Conservation (phyloP, 2,113 vertebrate genomes). For the Alectura lathami region DNA sequence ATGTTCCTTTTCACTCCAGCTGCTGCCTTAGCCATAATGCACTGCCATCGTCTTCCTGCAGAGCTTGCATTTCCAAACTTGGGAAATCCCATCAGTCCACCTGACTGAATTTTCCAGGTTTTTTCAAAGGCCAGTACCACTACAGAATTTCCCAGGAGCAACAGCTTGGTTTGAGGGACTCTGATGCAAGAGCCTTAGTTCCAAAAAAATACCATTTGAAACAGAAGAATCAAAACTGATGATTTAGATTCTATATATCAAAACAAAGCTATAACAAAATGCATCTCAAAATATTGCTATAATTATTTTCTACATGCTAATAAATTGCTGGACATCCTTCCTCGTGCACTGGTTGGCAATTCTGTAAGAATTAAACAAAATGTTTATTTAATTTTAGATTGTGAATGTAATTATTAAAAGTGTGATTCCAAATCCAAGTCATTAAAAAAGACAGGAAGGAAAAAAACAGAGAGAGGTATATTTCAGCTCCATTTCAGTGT, state of each 20-base stretch:
- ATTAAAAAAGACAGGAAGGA: not conserved
- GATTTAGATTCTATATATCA: constrained; percentile 61
- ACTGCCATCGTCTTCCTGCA: constrained; percentile 64
- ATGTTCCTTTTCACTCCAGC: constrained; percentile 42
- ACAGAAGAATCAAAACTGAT: constrained; percentile 59
- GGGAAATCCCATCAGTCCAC: constrained; percentile 85
- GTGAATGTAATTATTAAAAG: constrained; percentile 35
- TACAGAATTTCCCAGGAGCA: constrained; percentile 81
- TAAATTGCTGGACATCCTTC: constrained; percentile 65
- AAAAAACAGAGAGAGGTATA: accelerated
- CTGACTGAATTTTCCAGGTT: constrained; percentile 86
- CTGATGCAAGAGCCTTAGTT: constrained; percentile 59
- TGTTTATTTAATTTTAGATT: constrained; percentile 32
- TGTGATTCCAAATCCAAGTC: not conserved
- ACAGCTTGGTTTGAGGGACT: constrained; percentile 75
- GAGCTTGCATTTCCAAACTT: constrained; percentile 70
- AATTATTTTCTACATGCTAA: constrained; percentile 41
- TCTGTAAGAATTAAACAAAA: constrained; percentile 54
- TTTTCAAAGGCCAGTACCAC: constrained; percentile 82
- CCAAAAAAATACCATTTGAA: constrained; percentile 65
- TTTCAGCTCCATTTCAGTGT: not conserved
- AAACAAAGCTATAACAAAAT: constrained; percentile 54
- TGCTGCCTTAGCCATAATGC: constrained; percentile 54
- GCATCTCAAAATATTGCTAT: constrained; percentile 62
- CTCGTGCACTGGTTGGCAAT: constrained; percentile 33